A percentile compares a stretch with the other conserved stretches of the same genome.
Conservation (phyloP, 2,888 invertebrate species). For the Phengaris arion region DNA sequence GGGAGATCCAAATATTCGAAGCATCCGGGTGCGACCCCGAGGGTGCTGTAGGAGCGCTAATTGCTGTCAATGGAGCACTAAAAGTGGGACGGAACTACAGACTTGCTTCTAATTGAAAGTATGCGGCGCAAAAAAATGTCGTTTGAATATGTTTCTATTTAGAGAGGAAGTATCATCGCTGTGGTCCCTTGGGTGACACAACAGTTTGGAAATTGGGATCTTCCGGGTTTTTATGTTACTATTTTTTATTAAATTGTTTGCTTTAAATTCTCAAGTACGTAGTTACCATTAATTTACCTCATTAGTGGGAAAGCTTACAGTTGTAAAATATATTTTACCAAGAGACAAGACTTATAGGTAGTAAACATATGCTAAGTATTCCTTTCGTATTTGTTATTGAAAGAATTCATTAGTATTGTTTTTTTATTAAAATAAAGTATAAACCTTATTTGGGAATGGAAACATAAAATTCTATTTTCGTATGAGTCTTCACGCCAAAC, state of each 20-base stretch:
- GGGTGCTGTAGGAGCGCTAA: constrained; percentile 54
- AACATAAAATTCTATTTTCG: constrained; percentile 31
- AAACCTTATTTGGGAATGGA: constrained; percentile 14
- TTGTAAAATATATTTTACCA: no score
- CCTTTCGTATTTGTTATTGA: neutral
- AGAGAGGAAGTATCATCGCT: constrained; percentile 47
- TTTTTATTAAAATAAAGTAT: neutral
- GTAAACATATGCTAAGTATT: neutral
- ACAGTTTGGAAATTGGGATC: constrained; percentile 8
- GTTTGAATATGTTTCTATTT: constrained; percentile 61
- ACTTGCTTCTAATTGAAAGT: constrained; percentile 52
- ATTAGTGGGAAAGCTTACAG: no score
- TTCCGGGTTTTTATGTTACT: constrained; percentile 12
- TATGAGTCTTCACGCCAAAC: constrained; percentile 44
- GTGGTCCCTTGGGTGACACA: constrained; percentile 29
- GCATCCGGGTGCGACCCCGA: constrained; percentile 56
- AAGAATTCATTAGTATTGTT: neutral
- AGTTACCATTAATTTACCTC: no score
- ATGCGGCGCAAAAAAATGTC: constrained; percentile 43
- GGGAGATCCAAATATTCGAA: constrained; percentile 51
- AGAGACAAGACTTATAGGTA: no score
- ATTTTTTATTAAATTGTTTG: no score
- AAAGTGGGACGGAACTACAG: constrained; percentile 56
- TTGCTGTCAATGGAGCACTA: constrained; percentile 53
- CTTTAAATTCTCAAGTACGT: no score